phyloP scores from a whole-genome alignment of 35 echinoderm and acorn worm species.

The Heliocidaris tuberculata region DNA sequence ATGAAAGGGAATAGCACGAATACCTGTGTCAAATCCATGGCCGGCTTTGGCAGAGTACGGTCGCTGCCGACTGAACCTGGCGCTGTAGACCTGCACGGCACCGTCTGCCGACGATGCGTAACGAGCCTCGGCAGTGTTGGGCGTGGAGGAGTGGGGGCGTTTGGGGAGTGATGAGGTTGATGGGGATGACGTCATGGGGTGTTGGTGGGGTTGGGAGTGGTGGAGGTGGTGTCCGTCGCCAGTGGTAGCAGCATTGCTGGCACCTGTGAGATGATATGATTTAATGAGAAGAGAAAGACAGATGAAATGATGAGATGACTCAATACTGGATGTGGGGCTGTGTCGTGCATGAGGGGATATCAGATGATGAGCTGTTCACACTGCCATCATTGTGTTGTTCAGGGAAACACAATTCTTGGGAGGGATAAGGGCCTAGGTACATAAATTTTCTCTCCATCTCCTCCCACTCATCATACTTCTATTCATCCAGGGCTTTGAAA shows the following conservation, averaged over 20 bases:
- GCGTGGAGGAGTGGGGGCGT: constrained; percentile 63
- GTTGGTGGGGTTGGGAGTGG: not conserved
- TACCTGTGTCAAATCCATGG: constrained; percentile 43
- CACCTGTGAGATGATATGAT: constrained; percentile 21
- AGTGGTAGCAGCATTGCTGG: not conserved
- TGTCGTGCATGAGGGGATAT: not conserved
- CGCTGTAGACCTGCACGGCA: constrained; percentile 66
- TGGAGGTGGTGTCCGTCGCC: not conserved
- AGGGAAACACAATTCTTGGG: not conserved
- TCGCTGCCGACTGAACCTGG: constrained; percentile 50
- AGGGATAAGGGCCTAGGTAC: not conserved
- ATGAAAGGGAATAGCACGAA: not conserved
- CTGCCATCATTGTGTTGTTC: not conserved
- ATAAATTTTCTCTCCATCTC: not conserved
- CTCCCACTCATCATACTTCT: not conserved
- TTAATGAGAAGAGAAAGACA: constrained; percentile 6
- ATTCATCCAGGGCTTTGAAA: not conserved
- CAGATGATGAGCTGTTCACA: not conserved
- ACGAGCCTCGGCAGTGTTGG: constrained; percentile 25
- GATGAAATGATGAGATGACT: constrained; percentile 5
- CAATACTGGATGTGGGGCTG: not conserved
- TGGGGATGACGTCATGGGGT: constrained; percentile 22
- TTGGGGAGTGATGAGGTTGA: constrained; percentile 32
- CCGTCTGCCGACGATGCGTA: constrained; percentile 53
- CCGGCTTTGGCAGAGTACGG: constrained; percentile 56